phyloP scores from a whole-genome alignment of 2,888 invertebrate genomes.

The Ommatoiulus sabulosus region DNA sequence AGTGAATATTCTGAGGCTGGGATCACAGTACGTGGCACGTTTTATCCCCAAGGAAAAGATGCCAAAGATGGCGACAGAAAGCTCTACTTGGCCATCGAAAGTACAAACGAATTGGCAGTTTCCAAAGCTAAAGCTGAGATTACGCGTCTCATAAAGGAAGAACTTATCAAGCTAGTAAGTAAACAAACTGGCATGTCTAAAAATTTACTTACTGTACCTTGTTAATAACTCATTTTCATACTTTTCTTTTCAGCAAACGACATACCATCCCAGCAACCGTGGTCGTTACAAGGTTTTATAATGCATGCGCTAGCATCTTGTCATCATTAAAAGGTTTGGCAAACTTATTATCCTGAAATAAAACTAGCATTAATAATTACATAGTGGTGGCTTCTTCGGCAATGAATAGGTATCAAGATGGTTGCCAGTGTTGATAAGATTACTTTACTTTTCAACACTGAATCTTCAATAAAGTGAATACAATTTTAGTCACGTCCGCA shows the following conservation, averaged over 20 bases:
- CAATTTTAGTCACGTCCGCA: too few species aligned
- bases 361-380: background rate
- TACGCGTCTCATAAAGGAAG: slow-evolving; percentile 97
- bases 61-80: slow-evolving; percentile 92
- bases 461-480: too few species aligned
- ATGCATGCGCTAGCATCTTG: background rate
- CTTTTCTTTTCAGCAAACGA: slow-evolving; percentile 67
- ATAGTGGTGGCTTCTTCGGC: background rate
- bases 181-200: background rate
- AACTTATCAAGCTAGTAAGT: slow-evolving; percentile 82
- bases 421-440: too few species aligned
- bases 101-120: slow-evolving; percentile 92
- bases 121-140: slow-evolving; percentile 98
- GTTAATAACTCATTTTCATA: slow-evolving; percentile 10
- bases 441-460: too few species aligned
- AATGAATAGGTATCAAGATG: background rate
- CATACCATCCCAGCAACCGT: slow-evolving; percentile 76
- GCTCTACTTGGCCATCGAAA: slow-evolving; percentile 97
- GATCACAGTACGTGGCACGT: slow-evolving; percentile 96
- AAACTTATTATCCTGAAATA: slow-evolving; percentile 24
- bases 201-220: background rate
- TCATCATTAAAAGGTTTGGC: background rate
- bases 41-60: slow-evolving; percentile 89
- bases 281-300: slow-evolving; percentile 94
- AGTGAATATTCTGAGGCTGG: slow-evolving; percentile 99